Conservation (phyloP, 2,113 vertebrate genomes). For the Sphyrna mokarran region DNA sequence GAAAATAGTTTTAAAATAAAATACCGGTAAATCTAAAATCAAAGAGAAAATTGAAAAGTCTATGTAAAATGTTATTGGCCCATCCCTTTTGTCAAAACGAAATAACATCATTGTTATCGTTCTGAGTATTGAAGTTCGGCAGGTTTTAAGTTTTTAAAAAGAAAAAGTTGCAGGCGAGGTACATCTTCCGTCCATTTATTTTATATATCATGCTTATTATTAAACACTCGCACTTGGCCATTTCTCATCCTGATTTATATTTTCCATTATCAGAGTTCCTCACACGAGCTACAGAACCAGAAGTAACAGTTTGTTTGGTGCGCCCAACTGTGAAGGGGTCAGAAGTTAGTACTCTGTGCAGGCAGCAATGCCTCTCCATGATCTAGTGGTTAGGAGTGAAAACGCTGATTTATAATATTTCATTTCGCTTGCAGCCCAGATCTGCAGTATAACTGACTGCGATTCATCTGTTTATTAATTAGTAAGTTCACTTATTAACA, state of each 20-base stretch:
- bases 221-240: neutral
- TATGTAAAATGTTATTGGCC: neutral
- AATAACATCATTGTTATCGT: neutral
- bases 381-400: neutral
- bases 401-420: neutral
- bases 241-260: neutral
- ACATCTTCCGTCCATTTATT: neutral
- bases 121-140: neutral
- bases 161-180: neutral
- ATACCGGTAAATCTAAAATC: neutral
- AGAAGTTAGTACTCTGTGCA: neutral
- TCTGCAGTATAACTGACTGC: too few species aligned
- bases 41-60: neutral
- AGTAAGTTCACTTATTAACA: neutral
- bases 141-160: neutral
- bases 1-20: neutral
- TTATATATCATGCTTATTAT: neutral
- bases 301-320: neutral
- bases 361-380: neutral
- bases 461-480: too few species aligned
- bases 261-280: neutral
- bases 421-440: neutral
- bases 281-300: neutral
- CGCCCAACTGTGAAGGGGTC: neutral
- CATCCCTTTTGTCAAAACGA: neutral